phyloP scores from a whole-genome alignment of 2,113 vertebrate species.

The Grallaria varia region DNA sequence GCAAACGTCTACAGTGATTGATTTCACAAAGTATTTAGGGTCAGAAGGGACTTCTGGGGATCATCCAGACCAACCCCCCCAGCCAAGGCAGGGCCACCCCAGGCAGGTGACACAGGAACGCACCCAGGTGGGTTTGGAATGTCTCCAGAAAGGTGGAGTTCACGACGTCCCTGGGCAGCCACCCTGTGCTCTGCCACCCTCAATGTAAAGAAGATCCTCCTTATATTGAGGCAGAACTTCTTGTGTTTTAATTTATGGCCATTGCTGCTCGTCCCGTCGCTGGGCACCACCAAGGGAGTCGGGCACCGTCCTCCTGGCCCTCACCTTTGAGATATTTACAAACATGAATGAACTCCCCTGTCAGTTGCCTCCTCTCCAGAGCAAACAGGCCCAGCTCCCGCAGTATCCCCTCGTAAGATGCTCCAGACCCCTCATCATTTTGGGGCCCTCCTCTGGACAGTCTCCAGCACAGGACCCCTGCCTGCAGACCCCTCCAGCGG shows the following conservation, averaged over 20 bases:
- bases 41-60: neutral
- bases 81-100: neutral
- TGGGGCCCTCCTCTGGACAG: neutral
- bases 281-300: neutral
- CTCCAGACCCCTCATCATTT: neutral
- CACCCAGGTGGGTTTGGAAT: neutral
- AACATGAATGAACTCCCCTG: neutral
- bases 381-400: neutral
- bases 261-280: neutral
- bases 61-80: fast-evolving
- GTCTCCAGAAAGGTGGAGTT: neutral
- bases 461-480: fast-evolving
- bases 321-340: neutral
- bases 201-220: neutral
- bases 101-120: neutral
- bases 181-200: too few relatives aligned
- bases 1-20: fast-evolving
- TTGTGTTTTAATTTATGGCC: neutral
- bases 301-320: neutral
- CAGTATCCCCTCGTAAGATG: neutral
- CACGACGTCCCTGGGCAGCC: neutral
- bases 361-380: neutral
- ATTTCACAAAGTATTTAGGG: neutral
- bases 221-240: neutral
- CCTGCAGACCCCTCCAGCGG: fast-evolving